phyloP scores from a whole-genome alignment of 1,140 invertebrate species.

The Brachionus angularis region DNA sequence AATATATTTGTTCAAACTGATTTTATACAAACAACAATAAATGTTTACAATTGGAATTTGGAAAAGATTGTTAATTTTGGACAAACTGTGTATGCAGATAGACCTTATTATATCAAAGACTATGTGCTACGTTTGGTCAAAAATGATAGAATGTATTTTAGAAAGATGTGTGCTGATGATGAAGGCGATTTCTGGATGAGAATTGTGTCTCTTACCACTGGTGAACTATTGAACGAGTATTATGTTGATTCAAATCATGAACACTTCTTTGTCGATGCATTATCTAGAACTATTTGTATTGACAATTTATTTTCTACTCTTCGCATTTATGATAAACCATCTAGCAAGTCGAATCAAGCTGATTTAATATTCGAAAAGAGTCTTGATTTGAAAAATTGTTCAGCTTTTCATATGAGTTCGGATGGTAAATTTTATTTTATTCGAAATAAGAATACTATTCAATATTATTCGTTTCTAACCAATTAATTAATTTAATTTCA shows the following conservation, averaged over 20 bases:
- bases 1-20: conserved; percentile 23
- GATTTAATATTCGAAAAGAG: conserved; percentile 10
- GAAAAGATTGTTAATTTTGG: background rate
- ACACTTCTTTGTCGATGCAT: conserved; percentile 4
- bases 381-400: conserved; percentile 18
- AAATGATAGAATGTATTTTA: background rate
- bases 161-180: background rate
- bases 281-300: background rate
- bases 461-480: conserved; percentile 23
- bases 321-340: conserved; percentile 18
- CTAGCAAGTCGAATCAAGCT: conserved; percentile 13
- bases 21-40: background rate
- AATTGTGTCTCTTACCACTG: background rate
- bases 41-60: conserved; percentile 19
- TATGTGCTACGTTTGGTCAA: background rate
- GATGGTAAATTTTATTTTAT: conserved; percentile 29
- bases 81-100: conserved; percentile 17
- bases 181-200: conserved; percentile 28
- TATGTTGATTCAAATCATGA: conserved; percentile 22
- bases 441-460: background rate
- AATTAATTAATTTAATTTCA: no score
- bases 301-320: conserved; percentile 5
- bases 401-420: conserved; percentile 3
- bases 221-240: conserved; percentile 10
- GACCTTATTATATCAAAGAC: conserved; percentile 24